Evolutionary conservation across 2,888 invertebrate genomes (phyloP).

Genomic region (Silvanus unidentatus): DNA sequence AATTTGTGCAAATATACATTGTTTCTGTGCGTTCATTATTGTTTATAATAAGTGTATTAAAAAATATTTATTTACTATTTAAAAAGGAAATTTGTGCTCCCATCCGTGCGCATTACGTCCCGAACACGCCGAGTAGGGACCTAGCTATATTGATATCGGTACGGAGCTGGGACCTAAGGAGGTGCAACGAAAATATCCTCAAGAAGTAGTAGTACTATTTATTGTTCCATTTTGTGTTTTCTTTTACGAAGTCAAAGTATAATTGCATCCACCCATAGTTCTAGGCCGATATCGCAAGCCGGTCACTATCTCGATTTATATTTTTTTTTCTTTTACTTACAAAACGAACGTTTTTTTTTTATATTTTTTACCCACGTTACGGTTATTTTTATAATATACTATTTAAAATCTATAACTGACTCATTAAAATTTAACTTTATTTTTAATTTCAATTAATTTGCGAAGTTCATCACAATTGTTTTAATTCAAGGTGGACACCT

Average conservation of each 20-base stretch:
- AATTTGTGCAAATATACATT: too few species aligned
- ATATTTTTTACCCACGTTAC: conserved; percentile 37
- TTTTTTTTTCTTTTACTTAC: conserved; percentile 19
- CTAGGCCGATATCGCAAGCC: conserved; percentile 17
- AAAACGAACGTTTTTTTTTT: conserved; percentile 32
- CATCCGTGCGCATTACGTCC: conserved; percentile 37
- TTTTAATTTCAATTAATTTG: conserved; percentile 40
- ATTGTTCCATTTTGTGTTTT: background rate
- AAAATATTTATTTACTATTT: conserved; percentile 2
- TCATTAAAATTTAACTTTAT: conserved; percentile 37
- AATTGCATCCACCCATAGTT: conserved; percentile 9
- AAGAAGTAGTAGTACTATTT: background rate
- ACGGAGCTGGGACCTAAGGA: conserved; percentile 19
- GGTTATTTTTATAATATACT: conserved; percentile 37
- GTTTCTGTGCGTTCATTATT: too few species aligned
- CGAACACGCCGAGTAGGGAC: conserved; percentile 26
- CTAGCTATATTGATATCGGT: conserved; percentile 22
- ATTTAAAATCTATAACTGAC: conserved; percentile 45
- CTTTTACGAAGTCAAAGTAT: background rate
- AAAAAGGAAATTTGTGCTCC: conserved; percentile 27
- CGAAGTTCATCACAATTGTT: conserved; percentile 48
- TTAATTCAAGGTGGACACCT: conserved; percentile 46
- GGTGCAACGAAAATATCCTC: background rate
- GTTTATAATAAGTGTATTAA: too few species aligned
- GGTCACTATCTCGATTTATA: conserved; percentile 15